Conservation (phyloP, 2,888 invertebrate species). For the Drosophila pseudotalamancana region DNA sequence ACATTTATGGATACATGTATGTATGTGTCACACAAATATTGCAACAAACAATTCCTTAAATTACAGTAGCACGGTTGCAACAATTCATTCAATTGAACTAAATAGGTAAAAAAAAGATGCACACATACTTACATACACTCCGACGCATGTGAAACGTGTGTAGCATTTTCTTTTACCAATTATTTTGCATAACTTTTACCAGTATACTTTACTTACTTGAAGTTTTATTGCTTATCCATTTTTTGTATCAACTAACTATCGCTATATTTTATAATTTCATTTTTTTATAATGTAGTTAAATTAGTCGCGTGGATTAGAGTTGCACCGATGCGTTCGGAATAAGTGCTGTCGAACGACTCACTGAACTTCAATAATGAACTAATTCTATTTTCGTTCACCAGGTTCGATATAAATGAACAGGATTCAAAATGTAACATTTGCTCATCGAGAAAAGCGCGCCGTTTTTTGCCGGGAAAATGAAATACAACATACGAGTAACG, state of each 20-base stretch:
- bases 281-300: constrained; percentile 4
- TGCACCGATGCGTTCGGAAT: constrained; percentile 7
- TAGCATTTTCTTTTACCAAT: neutral
- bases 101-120: constrained; percentile 17
- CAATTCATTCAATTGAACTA: neutral
- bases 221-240: constrained; percentile 18
- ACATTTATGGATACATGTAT: neutral
- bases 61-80: neutral
- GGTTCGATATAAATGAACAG: neutral
- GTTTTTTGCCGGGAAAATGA: neutral
- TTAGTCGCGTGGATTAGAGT: constrained; percentile 31
- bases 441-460: neutral
- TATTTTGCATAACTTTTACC: neutral
- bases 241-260: constrained; percentile 7
- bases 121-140: constrained; percentile 4
- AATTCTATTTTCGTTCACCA: constrained; percentile 3
- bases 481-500: neutral
- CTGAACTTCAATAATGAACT: constrained; percentile 5
- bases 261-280: constrained; percentile 1
- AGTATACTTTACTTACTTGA: constrained; percentile 14
- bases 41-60: neutral
- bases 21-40: neutral
- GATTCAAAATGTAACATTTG: neutral
- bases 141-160: constrained; percentile 20
- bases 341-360: constrained; percentile 15